Conservation (phyloP, 35 echinoderm and acorn worm genomes). For the Anneissia japonica region DNA sequence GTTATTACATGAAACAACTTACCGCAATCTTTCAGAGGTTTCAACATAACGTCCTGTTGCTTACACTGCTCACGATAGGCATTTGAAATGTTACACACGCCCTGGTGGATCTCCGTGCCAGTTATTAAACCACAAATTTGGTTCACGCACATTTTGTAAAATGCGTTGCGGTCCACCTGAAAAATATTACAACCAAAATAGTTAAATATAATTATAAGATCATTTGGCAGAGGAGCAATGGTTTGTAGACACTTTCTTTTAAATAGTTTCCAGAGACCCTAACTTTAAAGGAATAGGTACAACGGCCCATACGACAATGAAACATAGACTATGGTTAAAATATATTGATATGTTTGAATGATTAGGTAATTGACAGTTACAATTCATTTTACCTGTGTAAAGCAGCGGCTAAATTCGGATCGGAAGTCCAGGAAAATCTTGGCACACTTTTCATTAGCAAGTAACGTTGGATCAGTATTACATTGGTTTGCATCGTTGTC, state of each 20-base stretch:
- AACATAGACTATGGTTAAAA: too few relatives aligned
- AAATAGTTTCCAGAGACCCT: too few relatives aligned
- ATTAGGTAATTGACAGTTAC: too few relatives aligned
- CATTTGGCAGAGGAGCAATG: too few relatives aligned
- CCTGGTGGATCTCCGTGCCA: constrained; percentile 1
- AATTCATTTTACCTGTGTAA: background rate
- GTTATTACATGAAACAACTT: constrained; percentile 1
- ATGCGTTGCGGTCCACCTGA: constrained; percentile 75
- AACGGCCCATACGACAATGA: too few relatives aligned
- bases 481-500: constrained; percentile 11
- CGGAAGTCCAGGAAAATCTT: constrained; percentile 41
- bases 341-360: too few relatives aligned
- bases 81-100: constrained; percentile 25
- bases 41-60: constrained; percentile 1
- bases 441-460: constrained; percentile 32
- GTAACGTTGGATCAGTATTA: background rate
- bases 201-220: too few relatives aligned
- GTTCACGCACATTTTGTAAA: constrained; percentile 69
- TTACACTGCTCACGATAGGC: constrained; percentile 61
- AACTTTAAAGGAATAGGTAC: too few relatives aligned
- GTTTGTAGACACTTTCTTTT: too few relatives aligned
- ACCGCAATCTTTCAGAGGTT: constrained; percentile 62
- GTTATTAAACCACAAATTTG: constrained; percentile 6
- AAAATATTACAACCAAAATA: too few relatives aligned
- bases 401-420: background rate